phyloP scores from a whole-genome alignment of 2,888 invertebrate genomes.

The Halictus ligatus region DNA sequence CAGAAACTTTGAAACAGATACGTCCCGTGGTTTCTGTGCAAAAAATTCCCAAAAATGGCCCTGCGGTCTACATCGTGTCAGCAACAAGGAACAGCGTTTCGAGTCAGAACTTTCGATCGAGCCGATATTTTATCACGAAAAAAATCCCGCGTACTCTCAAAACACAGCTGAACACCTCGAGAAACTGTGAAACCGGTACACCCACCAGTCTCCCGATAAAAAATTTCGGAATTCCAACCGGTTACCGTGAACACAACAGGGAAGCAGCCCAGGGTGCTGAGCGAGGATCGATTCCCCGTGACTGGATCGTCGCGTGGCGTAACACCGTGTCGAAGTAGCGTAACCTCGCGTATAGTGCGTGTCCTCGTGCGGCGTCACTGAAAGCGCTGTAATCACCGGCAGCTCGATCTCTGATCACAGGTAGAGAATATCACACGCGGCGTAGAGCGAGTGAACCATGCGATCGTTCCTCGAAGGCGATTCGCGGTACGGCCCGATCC shows the following conservation, averaged over 20 bases:
- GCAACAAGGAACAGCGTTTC: too few relatives aligned
- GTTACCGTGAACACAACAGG: background rate
- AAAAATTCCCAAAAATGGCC: background rate
- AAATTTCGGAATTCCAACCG: background rate
- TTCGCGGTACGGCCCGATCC: background rate
- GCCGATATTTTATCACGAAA: too few relatives aligned
- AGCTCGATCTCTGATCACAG: background rate
- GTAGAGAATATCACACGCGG: background rate
- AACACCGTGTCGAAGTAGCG: constrained; percentile 2
- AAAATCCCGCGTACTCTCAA: too few relatives aligned
- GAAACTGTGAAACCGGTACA: background rate
- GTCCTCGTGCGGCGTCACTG: constrained; percentile 7
- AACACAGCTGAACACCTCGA: background rate
- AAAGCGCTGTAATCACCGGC: constrained; percentile 12
- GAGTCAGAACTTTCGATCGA: too few relatives aligned
- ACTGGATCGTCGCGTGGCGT: constrained; percentile 22
- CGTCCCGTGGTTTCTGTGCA: background rate
- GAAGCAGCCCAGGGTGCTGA: too few relatives aligned
- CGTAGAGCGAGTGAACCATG: background rate
- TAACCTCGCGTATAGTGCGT: background rate
- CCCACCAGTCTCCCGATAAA: background rate
- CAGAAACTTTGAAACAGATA: background rate
- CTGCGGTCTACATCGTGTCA: background rate
- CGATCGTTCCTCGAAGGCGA: background rate
- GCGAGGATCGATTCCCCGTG: background rate